Percentiles rank a stretch among this genome's conserved stretches.
These are phyloP conservation scores for Eleginops maclovinus DNA, from an alignment of 2,113 vertebrate genomes.

Conservation along the genomic window DNA sequence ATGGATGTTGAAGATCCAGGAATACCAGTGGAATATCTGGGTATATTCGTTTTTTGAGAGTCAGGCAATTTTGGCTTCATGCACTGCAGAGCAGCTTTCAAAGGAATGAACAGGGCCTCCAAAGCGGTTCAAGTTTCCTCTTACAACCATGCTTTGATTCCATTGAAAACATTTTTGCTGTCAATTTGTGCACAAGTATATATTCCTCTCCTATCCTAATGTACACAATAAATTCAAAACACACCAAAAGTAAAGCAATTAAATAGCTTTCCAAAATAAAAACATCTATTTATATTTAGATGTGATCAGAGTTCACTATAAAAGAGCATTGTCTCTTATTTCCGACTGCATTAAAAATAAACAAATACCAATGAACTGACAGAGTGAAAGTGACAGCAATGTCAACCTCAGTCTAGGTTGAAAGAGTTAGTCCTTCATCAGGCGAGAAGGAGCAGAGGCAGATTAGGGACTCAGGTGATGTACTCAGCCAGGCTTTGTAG, in stretches of 20 bases:
- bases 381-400: not conserved
- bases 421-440: not conserved
- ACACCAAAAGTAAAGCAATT: not conserved
- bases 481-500: not conserved
- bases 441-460: not conserved
- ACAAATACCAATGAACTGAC: not conserved
- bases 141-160: too few relatives aligned
- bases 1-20: too few relatives aligned
- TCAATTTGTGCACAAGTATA: too few relatives aligned
- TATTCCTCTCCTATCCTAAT: too few relatives aligned
- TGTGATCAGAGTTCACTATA: not conserved
- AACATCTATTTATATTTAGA: not conserved
- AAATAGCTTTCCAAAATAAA: not conserved
- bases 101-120: too few relatives aligned
- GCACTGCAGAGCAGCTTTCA: too few relatives aligned
- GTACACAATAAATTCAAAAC: too few relatives aligned
- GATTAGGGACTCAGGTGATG: not conserved
- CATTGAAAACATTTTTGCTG: too few relatives aligned
- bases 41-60: too few relatives aligned
- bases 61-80: too few relatives aligned
- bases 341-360: not conserved
- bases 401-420: not conserved
- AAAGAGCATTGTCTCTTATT: not conserved
- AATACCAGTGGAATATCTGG: too few relatives aligned
- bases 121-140: too few relatives aligned